These are phyloP conservation scores for Psix sp. DNA, from an alignment of 1,140 invertebrate species.

Conservation along the genomic window DNA sequence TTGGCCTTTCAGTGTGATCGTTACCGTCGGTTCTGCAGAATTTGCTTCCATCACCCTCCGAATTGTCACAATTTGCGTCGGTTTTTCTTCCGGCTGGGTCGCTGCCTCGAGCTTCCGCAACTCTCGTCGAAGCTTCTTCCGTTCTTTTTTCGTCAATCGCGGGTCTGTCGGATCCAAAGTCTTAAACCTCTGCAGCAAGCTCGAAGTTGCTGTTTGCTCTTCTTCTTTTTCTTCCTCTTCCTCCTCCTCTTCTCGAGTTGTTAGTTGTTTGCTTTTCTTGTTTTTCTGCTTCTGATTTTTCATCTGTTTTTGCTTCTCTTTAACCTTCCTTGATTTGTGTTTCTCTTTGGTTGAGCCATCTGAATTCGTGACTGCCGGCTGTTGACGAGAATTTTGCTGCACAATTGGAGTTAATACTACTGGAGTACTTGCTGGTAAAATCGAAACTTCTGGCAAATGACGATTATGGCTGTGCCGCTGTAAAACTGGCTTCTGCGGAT, in stretches of 20 bases:
- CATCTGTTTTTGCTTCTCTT: constrained; percentile 4
- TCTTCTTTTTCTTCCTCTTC: neutral
- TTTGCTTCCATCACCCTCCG: constrained; percentile 82
- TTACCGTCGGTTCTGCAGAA: constrained; percentile 83
- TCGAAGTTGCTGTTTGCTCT: constrained; percentile 24
- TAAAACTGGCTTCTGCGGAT: constrained; percentile 70
- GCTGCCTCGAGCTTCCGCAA: constrained; percentile 64
- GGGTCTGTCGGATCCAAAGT: constrained; percentile 57
- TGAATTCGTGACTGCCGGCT: constrained; percentile 49
- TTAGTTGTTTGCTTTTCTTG: neutral
- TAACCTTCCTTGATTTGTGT: constrained; percentile 45
- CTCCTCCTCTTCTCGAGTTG: neutral
- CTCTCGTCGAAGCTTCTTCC: constrained; percentile 70
- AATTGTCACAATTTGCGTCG: constrained; percentile 85
- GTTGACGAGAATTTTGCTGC: constrained; percentile 9
- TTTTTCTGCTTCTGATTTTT: constrained; percentile 33
- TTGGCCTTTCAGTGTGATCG: constrained; percentile 85
- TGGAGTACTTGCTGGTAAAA: constrained; percentile 65
- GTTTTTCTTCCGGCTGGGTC: constrained; percentile 64
- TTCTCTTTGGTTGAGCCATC: constrained; percentile 50
- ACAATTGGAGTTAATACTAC: constrained; percentile 43
- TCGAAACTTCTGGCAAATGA: constrained; percentile 73
- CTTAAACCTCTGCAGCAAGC: constrained; percentile 20
- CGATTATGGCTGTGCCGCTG: constrained; percentile 66
- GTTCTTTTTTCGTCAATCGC: constrained; percentile 71